These are phyloP conservation scores for Drosophila kanekoi DNA, from an alignment of 2,888 invertebrate genomes.

Conservation along the genomic window DNA sequence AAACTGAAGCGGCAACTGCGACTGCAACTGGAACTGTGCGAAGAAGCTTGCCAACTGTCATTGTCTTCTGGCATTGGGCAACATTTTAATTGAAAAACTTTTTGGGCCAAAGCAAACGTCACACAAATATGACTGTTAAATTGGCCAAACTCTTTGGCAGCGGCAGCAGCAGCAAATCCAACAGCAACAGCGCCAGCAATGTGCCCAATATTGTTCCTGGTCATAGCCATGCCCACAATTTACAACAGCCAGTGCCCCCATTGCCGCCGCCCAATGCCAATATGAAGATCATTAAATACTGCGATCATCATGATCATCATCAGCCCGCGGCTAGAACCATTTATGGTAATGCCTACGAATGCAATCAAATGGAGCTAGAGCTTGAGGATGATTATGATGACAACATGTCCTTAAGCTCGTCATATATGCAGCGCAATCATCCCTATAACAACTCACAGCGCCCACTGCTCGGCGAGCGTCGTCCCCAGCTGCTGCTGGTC, in stretches of 20 bases:
- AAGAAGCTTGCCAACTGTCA: slow-evolving; percentile 39
- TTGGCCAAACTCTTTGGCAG: slow-evolving; percentile 67
- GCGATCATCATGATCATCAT: slow-evolving; percentile 42
- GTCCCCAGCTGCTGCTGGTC: slow-evolving; percentile 55
- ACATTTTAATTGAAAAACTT: slow-evolving; percentile 80
- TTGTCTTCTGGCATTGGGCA: slow-evolving; percentile 58
- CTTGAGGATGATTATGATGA: slow-evolving; percentile 69
- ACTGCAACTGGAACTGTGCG: slow-evolving; percentile 20
- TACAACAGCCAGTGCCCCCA: slow-evolving; percentile 53
- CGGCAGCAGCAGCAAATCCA: slow-evolving; percentile 22
- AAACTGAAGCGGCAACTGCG: slow-evolving; percentile 9
- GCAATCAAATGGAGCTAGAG: slow-evolving; percentile 59
- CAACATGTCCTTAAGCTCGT: slow-evolving; percentile 60
- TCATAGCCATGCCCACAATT: slow-evolving; percentile 10
- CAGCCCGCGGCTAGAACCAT: slow-evolving; percentile 39
- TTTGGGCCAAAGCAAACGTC: slow-evolving; percentile 22
- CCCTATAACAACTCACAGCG: slow-evolving; percentile 84
- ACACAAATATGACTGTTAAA: slow-evolving; percentile 67
- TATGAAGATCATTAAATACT: slow-evolving; percentile 61
- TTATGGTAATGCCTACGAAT: slow-evolving; percentile 66
- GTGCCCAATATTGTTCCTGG: slow-evolving; percentile 18
- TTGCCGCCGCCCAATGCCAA: slow-evolving; percentile 65
- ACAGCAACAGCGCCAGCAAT: slow-evolving; percentile 20
- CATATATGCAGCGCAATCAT: slow-evolving; percentile 83
- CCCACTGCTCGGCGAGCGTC: slow-evolving; percentile 81